Evolutionary conservation across 2,113 vertebrate genomes (phyloP), one percentile per base, ranked within the genome.

Genomic region (Macheiramphus alcinus): DNA sequence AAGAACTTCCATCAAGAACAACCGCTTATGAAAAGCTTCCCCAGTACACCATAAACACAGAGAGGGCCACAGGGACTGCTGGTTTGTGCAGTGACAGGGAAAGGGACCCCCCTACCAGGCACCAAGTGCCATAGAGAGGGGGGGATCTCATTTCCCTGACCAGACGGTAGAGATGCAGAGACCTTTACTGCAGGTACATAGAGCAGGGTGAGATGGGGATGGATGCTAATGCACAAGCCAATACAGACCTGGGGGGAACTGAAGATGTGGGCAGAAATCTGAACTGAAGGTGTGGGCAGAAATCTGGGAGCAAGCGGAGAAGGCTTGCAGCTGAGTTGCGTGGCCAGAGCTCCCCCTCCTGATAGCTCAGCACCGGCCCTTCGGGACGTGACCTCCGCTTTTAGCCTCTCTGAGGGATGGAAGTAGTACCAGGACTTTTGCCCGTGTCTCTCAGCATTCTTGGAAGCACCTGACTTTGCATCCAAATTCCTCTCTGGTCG

Each of bases 271-370:
- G 16, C 20, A 79, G 61, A 42, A 67, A 55, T 29, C 10, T 9
- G 40, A 27, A 6, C 25, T 10, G 82, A 40, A 31, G 47, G 2
- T 21, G 11, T 0, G 31, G 8, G 18, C 20, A 79, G 61, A 43
- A 71, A 55, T 29, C 9, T 9, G 40, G 10, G 22, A 87, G 32
- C 14, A 5, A 12, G 72, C 6, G 2, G 65, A 16, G 67, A 27
- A 63, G 2, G 19, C 14, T 74, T 16, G 34, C 43, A 17, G 89
- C 36, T 34, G 80, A 47, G 40, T 13, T 47, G 47, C 6, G 32
- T 75, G 91, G 27, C 53, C 86, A 26, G 94, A 91, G 97, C 96
- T 97, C 91, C 97, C 88, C n/a, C 95, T 97, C 76, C 88, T 82
- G 95, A 96, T 76, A 20, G 61, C 21, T 76, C 73, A 55, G 48